Evolutionary conservation across 2,113 vertebrate species (phyloP).

Genomic region (Cynoglossus semilaevis): DNA sequence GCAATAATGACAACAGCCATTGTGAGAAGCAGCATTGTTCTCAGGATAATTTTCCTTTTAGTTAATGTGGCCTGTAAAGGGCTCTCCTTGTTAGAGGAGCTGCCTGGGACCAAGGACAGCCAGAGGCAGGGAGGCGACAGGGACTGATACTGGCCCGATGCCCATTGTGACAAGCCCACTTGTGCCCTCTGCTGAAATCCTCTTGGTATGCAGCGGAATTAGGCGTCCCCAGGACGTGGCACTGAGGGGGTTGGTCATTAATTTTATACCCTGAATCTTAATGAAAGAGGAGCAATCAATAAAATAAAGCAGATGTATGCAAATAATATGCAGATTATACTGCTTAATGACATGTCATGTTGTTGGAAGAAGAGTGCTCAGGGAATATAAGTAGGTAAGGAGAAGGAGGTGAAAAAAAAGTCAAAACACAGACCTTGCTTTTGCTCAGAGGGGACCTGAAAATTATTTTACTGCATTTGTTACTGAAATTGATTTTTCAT

Average conservation of each 20-base stretch:
- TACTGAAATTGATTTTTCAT: neutral
- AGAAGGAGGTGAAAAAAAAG: conserved; percentile 32
- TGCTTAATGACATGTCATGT: conserved; percentile 75
- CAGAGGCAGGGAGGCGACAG: conserved; percentile 67
- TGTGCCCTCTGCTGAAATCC: conserved; percentile 80
- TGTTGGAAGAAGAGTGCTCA: conserved; percentile 50
- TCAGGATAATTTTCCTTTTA: conserved; percentile 85
- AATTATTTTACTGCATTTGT: conserved; percentile 4
- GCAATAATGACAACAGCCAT: conserved; percentile 81
- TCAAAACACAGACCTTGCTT: conserved; percentile 21
- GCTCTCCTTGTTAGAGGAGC: conserved; percentile 79
- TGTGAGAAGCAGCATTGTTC: conserved; percentile 85
- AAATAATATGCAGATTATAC: conserved; percentile 82
- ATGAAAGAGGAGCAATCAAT: conserved; percentile 82
- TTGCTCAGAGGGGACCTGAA: neutral
- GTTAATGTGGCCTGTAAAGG: conserved; percentile 77
- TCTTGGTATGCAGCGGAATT: conserved; percentile 79
- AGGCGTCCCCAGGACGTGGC: conserved; percentile 76
- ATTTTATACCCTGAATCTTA: conserved; percentile 82
- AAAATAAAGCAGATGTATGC: conserved; percentile 82
- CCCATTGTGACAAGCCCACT: conserved; percentile 78
- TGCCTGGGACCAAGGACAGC: conserved; percentile 76
- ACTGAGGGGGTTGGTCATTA: conserved; percentile 75
- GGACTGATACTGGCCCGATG: conserved; percentile 77
- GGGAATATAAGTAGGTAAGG: conserved; percentile 17